Base-by-base conservation (phyloP, 2,888 invertebrate genomes). In the Cerastis leucographa region DNA sequence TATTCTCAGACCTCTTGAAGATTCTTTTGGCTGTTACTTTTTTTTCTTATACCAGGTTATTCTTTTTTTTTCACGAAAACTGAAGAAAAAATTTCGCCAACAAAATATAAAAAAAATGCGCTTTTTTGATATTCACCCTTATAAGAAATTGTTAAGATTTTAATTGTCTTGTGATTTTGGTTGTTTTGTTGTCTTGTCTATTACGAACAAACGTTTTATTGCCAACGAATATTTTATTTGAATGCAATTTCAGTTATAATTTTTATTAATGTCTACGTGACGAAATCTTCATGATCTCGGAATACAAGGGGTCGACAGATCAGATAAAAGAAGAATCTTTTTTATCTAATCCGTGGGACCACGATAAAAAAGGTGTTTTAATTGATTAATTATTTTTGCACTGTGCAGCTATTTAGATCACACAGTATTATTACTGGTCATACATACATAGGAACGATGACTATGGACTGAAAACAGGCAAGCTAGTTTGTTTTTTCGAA, bases 121-220 rank as follows among this genome's bases (percentile, higher is more conserved):
- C 40, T 40, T 40, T 40, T 3, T 40, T 40, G 40, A 40, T 40
- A 40, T 40, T 40, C n/a, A n/a, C n/a, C n/a, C n/a, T n/a, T n/a
- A n/a, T n/a, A n/a, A n/a, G n/a, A n/a, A n/a, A n/a, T n/a, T n/a
- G n/a, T n/a, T n/a, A n/a, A n/a, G n/a, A n/a, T n/a, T n/a, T n/a
- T n/a, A n/a, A n/a, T n/a, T n/a, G n/a, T n/a, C n/a, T n/a, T n/a
- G n/a, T n/a, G n/a, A n/a, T n/a, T n/a, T n/a, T n/a, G n/a, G n/a
- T n/a, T n/a, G n/a, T n/a, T 49, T 44, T 42, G 19, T 29, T 56
- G 11, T n/a, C 22, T n/a, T 14, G 12, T 65, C 8, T 82, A 8
- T 62, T 54, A 66, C 49, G 42, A 62, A 78, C 49, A 14, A 14
- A 22, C 8, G 19, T 3, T 77, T 12, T 12, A 40, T 59, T 51